A percentile compares a stretch with the other conserved stretches of the same genome.
phyloP scores from a whole-genome alignment of 2,113 vertebrate genomes.

The Takifugu bimaculatus region DNA sequence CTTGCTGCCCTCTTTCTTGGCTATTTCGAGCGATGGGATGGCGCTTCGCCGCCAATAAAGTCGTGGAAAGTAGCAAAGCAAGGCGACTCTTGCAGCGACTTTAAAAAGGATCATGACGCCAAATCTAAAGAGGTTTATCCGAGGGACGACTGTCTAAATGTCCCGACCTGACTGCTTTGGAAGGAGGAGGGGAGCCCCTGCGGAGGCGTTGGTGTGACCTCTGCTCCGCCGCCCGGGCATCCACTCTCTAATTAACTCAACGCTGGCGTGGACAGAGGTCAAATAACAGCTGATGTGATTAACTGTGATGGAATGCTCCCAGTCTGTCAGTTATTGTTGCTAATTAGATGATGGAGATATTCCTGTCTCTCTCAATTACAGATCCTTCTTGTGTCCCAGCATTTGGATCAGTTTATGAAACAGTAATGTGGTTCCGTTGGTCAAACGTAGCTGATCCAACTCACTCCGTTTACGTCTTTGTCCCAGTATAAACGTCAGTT shows the following conservation, averaged over 20 bases:
- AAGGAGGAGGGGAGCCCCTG: no score
- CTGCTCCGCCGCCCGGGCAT: neutral
- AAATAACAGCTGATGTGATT: neutral
- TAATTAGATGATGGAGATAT: neutral
- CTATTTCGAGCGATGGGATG: conserved; percentile 10
- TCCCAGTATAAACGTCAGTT: no score
- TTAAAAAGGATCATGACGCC: neutral
- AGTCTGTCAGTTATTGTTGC: neutral
- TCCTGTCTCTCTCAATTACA: neutral
- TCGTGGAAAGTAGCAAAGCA: neutral
- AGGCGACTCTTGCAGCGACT: neutral
- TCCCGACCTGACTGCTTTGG: no score
- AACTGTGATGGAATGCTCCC: neutral
- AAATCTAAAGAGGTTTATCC: no score
- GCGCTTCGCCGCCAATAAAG: conserved; percentile 3
- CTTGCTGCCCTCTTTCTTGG: conserved; percentile 22
- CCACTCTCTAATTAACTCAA: conserved; percentile 32
- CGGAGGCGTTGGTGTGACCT: conserved; percentile 17
- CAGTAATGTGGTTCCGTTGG: no score
- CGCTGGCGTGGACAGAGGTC: conserved; percentile 4
- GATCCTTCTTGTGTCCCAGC: no score
- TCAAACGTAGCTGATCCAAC: no score
- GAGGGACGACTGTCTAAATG: neutral
- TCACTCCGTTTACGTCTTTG: no score
- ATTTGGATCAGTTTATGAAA: no score